Evolutionary conservation across 1,140 invertebrate genomes (phyloP).

Genomic region (Aphaenogaster floridana): DNA sequence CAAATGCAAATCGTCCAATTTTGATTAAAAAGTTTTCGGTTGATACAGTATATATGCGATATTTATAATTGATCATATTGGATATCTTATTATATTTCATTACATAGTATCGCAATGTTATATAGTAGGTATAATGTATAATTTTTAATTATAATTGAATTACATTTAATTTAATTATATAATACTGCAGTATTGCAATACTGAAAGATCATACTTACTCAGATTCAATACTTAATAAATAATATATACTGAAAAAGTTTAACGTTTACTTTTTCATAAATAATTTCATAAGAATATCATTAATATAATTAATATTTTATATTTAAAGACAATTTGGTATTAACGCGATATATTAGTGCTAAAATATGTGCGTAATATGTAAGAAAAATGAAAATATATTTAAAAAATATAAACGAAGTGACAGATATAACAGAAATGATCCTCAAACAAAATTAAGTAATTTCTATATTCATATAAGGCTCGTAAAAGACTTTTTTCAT

Average conservation of each 20-base stretch:
- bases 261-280: neutral
- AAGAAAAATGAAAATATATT: neutral
- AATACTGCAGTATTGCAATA: neutral
- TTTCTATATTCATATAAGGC: neutral
- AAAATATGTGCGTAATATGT: neutral
- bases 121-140: neutral
- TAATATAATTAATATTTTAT: neutral
- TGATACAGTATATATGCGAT: neutral
- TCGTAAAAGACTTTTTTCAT: neutral
- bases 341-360: neutral
- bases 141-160: slow-evolving; percentile 1
- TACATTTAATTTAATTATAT: neutral
- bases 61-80: slow-evolving; percentile 10
- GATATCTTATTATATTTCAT: slow-evolving; percentile 18
- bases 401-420: neutral
- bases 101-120: neutral
- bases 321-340: neutral
- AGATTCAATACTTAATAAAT: neutral
- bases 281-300: neutral
- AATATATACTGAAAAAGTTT: neutral
- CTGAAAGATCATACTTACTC: neutral
- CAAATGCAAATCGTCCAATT: neutral
- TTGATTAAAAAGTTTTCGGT: neutral
- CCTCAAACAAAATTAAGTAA: neutral
- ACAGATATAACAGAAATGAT: neutral